Evolutionary conservation across 2,797 vertebrate species (phyloP).

Genomic region (Pseudocheirus occidentalis): DNA sequence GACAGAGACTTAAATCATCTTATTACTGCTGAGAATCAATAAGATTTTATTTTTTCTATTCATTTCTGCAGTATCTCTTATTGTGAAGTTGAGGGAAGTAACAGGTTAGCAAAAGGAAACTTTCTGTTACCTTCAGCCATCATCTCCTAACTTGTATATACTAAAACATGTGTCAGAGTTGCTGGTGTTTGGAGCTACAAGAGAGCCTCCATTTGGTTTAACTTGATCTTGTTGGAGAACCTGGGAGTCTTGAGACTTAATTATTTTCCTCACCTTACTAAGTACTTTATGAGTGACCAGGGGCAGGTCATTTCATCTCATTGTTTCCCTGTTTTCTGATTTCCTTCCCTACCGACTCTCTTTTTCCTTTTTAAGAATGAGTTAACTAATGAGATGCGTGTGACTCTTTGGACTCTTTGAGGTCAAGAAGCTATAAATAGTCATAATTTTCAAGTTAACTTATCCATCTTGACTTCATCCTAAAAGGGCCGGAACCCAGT

Average conservation of each 20-base stretch:
- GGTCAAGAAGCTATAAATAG: not conserved
- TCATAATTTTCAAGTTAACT: not conserved
- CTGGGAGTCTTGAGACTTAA: not conserved
- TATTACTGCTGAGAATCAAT: not conserved
- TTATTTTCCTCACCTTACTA: not conserved
- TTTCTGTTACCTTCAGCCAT: not conserved
- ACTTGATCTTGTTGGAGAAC: not conserved
- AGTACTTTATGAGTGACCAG: not conserved
- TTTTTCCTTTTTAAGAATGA: not conserved
- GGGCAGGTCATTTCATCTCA: not conserved
- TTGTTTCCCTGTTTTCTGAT: not conserved
- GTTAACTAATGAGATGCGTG: not conserved
- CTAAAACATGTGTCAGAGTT: not conserved
- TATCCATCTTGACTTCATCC: not conserved
- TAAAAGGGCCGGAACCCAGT: not conserved
- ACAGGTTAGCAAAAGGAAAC: slow-evolving; percentile 9
- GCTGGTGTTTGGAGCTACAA: not conserved
- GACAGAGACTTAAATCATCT: not conserved
- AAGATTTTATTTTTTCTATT: not conserved
- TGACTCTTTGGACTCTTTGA: not conserved
- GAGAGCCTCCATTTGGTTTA: not conserved
- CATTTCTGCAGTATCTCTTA: not conserved
- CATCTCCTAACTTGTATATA: not conserved
- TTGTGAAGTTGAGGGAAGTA: not conserved
- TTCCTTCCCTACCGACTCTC: not conserved